phyloP scores from a whole-genome alignment of 1,140 invertebrate genomes.

The Solenopsis invicta region DNA sequence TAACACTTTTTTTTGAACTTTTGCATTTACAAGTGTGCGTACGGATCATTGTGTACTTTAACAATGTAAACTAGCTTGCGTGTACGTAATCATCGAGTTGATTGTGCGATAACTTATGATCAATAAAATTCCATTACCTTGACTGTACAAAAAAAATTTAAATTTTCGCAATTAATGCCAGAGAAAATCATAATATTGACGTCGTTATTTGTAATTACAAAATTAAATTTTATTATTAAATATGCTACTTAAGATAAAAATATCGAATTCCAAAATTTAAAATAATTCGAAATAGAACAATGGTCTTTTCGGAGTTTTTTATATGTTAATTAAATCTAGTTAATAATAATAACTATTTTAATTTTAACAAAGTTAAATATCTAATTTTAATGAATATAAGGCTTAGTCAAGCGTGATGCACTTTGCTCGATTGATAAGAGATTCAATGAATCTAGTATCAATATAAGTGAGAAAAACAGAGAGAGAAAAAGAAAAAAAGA shows the following conservation, averaged over 20 bases:
- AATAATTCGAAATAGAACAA: too few relatives aligned
- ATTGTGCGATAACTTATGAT: background rate
- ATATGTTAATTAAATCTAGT: background rate
- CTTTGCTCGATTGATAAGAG: background rate
- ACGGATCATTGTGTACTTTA: background rate
- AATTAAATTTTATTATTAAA: background rate
- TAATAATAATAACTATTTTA: background rate
- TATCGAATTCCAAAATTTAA: too few relatives aligned
- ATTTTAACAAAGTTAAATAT: background rate
- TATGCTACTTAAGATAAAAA: background rate
- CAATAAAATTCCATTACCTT: constrained; percentile 9
- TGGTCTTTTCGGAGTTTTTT: background rate
- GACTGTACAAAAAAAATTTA: background rate
- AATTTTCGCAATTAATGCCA: background rate
- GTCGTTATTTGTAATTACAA: background rate
- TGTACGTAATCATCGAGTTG: background rate
- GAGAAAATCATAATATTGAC: background rate
- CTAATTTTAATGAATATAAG: too few relatives aligned
- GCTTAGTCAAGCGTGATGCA: background rate
- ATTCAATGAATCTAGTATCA: background rate
- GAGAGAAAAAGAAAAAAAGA: background rate
- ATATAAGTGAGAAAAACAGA: background rate
- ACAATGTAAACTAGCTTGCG: background rate
- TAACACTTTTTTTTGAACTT: background rate
- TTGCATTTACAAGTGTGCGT: background rate